Evolutionary conservation across 92 coral and sea anemone genomes (phyloP), one percentile per base, ranked within the genome.

Genomic region (Zoanthus sansibaricus): DNA sequence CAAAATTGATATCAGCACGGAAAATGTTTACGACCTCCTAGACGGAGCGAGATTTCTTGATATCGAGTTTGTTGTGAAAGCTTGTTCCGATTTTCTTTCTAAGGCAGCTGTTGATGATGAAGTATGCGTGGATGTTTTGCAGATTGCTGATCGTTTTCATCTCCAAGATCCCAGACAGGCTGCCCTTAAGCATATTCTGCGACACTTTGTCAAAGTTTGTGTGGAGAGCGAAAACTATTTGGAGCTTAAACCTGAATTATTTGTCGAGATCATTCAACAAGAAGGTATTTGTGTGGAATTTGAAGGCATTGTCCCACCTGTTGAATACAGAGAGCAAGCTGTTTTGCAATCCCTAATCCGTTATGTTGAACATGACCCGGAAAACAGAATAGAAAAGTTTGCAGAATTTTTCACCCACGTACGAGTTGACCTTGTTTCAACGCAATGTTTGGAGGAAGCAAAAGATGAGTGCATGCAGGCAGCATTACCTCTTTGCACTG

Each of bases 1-100:
- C 9, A 87, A 89, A 75, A 70, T 94, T 42, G 88, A 78, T 25
- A 84, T 96, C 17, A 87, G 54, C 64, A 77, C 84, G 18, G 96
- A 90, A 61, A 94, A 94, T 76, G 95, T 96, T 2, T 91, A 87
- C 56, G 90, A 91, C 52, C 86, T 96, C 47, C 92, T 96, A 10
- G 94, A 90, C 7, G 96, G 94, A 51, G 93, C 98, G 7, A 92
- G 94, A 49, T 96, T 91, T 72, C 79, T 96, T 75, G 92, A 92
- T 10, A 86, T 94, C 15, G 92, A 93, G 67, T 93, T 89, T 64
- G 93, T 94, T 0, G 91, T 89, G 75, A 87, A 93, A 51, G 88
- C 94, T 6, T 94, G 98, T 49, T 86, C 88, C 66, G 87, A 93
- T 21, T 94, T 86, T 73, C 74, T 96, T 64, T 2, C 2, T 37